These are phyloP conservation scores for Oncorhynchus masou DNA, from an alignment of 2,113 vertebrate species.

Conservation along the genomic window DNA sequence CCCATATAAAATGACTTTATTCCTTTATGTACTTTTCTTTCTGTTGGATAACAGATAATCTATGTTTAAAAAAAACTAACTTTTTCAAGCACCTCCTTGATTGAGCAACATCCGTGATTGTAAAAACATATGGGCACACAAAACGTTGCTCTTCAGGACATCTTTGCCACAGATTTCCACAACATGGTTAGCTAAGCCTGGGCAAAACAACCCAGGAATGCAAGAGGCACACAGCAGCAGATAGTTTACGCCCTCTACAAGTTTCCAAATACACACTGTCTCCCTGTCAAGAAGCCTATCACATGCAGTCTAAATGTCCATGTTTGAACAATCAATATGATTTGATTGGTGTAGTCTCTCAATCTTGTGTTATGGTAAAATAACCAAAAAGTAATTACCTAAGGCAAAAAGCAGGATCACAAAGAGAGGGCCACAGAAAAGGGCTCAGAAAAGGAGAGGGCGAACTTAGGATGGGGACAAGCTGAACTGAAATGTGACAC, in stretches of 20 bases:
- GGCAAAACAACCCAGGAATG: slow-evolving; percentile 21
- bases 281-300: too few species aligned
- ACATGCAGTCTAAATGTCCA: too few species aligned
- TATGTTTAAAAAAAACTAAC: neutral
- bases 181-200: slow-evolving; percentile 8
- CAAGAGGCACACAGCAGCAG: neutral
- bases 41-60: neutral
- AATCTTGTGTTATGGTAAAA: too few species aligned
- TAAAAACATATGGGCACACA: neutral
- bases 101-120: slow-evolving; percentile 4
- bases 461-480: too few species aligned
- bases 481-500: too few species aligned
- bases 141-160: neutral
- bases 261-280: too few species aligned
- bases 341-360: too few species aligned
- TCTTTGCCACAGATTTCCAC: neutral
- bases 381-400: too few species aligned
- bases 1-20: neutral
- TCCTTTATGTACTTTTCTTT: slow-evolving; percentile 1
- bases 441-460: too few species aligned
- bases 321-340: too few species aligned
- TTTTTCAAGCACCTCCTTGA: slow-evolving; percentile 4
- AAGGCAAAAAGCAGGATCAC: too few species aligned
- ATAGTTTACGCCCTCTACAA: neutral
- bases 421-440: too few species aligned